Base-by-base conservation (phyloP, 2,888 invertebrate genomes). In the Andrena bicolor region DNA sequence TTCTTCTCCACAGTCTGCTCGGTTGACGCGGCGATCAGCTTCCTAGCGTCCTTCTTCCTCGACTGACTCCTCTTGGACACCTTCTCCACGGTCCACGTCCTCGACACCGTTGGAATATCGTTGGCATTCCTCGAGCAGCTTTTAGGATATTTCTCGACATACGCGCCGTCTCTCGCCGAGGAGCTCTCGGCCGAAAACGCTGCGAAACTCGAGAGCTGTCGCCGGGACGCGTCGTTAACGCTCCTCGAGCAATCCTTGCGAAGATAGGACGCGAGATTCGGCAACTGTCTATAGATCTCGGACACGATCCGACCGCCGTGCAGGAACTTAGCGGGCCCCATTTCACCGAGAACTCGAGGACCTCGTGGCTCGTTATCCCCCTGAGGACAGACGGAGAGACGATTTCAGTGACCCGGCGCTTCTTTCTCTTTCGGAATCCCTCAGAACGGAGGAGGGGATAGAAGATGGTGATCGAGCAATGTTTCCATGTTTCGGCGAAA, bases 341-440 rank as follows among this genome's bases (percentile, higher is more conserved):
- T 86, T 79, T 87, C 85, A 13, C 71, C 82, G 76, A 83, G 80
- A 76, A 82, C 63, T 83, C 80, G 81, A 48, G 76, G 74, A 61
- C 66, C 79, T 79, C 73, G 75, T 68, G 56, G 82, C 76, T 71
- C 71, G 69, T 86, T 76, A 71, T 82, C 79, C 86, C 89, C 91
- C 92, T 92, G 88, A 86, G 90, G 90, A 91, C 88, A 92, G 90
- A 91, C 89, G 83, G 80, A 86, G 82, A 83, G 83, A 82, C 80
- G 77, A 82, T 83, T 84, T 86, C 84, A 83, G 82, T 64, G 72
- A 20, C 58, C 7, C 3, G 20, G 35, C 61, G 41, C 2, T 51
- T 61, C 69, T 49, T 35, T 56, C 35, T n/a, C 20, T 10, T 23
- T 32, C 20, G 6, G n/a, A 1, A 64, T 60, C 26, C 70, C 75